A percentile compares a stretch with the other conserved stretches of the same genome.
Conservation (phyloP, 92 coral and sea anemone genomes). For the Phenganax marumi region DNA sequence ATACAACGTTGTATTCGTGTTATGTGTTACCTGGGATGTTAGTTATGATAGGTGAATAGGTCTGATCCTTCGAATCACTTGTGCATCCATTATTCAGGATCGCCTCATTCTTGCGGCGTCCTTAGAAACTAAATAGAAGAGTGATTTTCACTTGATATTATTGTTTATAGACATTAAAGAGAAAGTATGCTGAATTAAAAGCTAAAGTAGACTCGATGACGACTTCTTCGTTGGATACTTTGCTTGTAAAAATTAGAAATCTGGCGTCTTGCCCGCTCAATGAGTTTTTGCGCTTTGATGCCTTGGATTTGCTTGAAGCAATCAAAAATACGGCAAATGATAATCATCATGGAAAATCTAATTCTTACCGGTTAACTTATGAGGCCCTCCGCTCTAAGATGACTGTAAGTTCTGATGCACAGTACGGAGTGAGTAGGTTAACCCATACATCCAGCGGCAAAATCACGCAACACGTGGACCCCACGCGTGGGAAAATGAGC, state of each 20-base stretch:
- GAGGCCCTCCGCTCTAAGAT: slow-evolving; percentile 44
- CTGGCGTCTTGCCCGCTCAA: slow-evolving; percentile 47
- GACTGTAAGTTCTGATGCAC: slow-evolving; percentile 24
- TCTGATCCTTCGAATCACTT: not conserved
- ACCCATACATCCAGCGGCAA: no score
- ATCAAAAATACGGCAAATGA: slow-evolving; percentile 57
- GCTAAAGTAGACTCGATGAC: no score
- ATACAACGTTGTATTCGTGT: no score
- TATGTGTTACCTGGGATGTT: not conserved
- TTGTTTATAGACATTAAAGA: no score
- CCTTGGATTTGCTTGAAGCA: slow-evolving; percentile 45
- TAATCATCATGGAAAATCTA: slow-evolving; percentile 43
- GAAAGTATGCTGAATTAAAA: no score
- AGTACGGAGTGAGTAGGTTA: slow-evolving; percentile 39
- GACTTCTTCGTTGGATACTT: no score
- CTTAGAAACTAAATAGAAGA: not conserved
- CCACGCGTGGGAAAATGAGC: no score
- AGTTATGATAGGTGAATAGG: not conserved
- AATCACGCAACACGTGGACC: no score
- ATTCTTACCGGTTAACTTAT: slow-evolving; percentile 32
- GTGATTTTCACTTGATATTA: slow-evolving; percentile 18
- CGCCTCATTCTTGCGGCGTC: no score
- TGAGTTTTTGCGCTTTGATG: slow-evolving; percentile 46
- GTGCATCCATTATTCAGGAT: not conserved
- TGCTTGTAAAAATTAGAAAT: no score